These are phyloP conservation scores for Pollenia griseotomentosa DNA, from an alignment of 2,888 invertebrate species.

Conservation along the genomic window DNA sequence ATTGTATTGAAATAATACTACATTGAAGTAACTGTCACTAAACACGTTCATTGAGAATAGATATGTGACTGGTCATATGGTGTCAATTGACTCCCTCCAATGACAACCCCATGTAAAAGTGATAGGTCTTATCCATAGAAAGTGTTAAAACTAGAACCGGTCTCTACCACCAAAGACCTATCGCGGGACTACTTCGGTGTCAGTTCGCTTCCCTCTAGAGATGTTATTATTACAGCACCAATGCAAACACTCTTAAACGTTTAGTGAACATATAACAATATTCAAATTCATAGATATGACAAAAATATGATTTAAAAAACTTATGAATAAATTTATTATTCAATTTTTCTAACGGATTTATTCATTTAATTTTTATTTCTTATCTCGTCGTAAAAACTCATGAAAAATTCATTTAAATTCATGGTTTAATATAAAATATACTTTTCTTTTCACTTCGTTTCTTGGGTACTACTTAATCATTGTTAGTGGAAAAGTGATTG, in stretches of 20 bases:
- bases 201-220: too few species aligned
- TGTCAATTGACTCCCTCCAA: too few species aligned
- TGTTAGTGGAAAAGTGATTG: conserved; percentile 28
- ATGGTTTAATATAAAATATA: conserved; percentile 24
- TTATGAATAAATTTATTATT: conserved; percentile 64
- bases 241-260: background rate
- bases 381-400: background rate
- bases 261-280: conserved; percentile 38
- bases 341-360: conserved; percentile 52
- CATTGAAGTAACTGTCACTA: too few species aligned
- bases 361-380: conserved; percentile 28
- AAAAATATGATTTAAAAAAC: conserved; percentile 32
- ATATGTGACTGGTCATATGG: too few species aligned
- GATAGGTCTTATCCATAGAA: too few species aligned
- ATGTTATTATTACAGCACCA: conserved; percentile 7
- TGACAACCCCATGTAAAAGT: too few species aligned
- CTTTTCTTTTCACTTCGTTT: conserved; percentile 23
- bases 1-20: too few species aligned
- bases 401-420: conserved; percentile 59
- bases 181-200: too few species aligned
- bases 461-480: conserved; percentile 45
- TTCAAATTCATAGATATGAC: background rate
- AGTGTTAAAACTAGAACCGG: too few species aligned
- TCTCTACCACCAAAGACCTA: too few species aligned
- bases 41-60: too few species aligned